Base-by-base conservation (phyloP, 2,113 vertebrate genomes). In the Nannobrachium achirus region DNA sequence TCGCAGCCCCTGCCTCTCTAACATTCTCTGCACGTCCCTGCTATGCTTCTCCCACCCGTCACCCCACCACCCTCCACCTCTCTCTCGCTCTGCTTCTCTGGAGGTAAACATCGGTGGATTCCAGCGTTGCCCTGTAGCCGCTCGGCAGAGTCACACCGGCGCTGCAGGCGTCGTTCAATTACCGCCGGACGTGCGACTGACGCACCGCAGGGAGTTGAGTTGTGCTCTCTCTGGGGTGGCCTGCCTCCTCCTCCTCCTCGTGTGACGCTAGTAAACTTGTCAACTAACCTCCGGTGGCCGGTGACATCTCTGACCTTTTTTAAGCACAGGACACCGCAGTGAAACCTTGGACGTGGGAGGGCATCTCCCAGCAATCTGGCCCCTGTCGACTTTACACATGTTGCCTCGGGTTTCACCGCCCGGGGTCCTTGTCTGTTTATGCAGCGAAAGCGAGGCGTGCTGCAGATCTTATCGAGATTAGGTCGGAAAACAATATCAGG, bases 291-390 rank as follows among this genome's bases (percentile, higher is more conserved):
- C 59, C 5, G 45, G 84, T 78, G 25, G 8, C 11, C 56, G 51
- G 57, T 68, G 80, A 82, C 80, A 71, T 76, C 41, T 41, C 33
- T 86, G 86, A 89, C 88, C 87, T 91, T 83, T 91, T 83, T 87
- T 69, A 82, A 50, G 25, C 25, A 71, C 71, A 79, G 74, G 84
- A 76, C 53, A 11, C 72, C 46, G 76, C 66, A 63, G 73, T 84
- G 80, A 85, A 87, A 79, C 40, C 15, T 69, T 66, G 10, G 68
- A 55, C 14, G 9, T n/a, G 18, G 67, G 82, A 76, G 77, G 75
- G 8, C 69, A 76, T 75, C 77, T 75, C 75, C 57, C 73, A 69
- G 52, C 76, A 57, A 55, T 84, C 18, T 75, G 66, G 25, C 70
- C 19, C n/a, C 56, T 41, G 66, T 76, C 69, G 51, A 10, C 51